These are phyloP conservation scores for Arizona elegans DNA, from an alignment of 2,113 vertebrate species.

Conservation along the genomic window DNA sequence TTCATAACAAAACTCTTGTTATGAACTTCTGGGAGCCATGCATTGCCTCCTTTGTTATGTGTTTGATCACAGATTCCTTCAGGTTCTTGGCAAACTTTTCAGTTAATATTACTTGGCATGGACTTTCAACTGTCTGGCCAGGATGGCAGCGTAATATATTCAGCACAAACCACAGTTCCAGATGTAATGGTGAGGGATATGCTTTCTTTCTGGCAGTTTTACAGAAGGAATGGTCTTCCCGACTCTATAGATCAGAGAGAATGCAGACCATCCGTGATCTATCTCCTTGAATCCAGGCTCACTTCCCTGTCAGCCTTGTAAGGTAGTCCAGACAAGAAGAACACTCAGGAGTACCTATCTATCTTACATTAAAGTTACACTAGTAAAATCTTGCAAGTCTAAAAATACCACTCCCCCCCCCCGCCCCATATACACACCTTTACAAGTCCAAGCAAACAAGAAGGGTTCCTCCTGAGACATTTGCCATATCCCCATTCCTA, in stretches of 20 bases:
- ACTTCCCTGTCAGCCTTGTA: background rate
- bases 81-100: slow-evolving; percentile 17
- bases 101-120: slow-evolving; percentile 36
- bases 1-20: slow-evolving; percentile 39
- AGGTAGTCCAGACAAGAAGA: background rate
- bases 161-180: background rate
- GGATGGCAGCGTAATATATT: background rate
- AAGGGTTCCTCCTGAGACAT: background rate
- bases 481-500: background rate
- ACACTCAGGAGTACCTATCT: background rate
- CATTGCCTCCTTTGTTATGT: slow-evolving; percentile 27
- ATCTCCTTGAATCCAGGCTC: background rate
- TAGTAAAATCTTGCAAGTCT: background rate
- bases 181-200: background rate
- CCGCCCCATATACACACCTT: background rate
- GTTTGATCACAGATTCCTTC: background rate
- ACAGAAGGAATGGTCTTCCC: background rate
- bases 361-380: background rate
- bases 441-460: background rate
- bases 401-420: background rate
- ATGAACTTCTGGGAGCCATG: slow-evolving; percentile 38
- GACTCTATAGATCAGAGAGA: background rate
- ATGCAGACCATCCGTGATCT: background rate
- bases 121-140: slow-evolving; percentile 51
- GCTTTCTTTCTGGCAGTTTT: background rate